These are phyloP conservation scores for Campylorhamphus procurvoides DNA, from an alignment of 2,113 vertebrate genomes.

Conservation along the genomic window DNA sequence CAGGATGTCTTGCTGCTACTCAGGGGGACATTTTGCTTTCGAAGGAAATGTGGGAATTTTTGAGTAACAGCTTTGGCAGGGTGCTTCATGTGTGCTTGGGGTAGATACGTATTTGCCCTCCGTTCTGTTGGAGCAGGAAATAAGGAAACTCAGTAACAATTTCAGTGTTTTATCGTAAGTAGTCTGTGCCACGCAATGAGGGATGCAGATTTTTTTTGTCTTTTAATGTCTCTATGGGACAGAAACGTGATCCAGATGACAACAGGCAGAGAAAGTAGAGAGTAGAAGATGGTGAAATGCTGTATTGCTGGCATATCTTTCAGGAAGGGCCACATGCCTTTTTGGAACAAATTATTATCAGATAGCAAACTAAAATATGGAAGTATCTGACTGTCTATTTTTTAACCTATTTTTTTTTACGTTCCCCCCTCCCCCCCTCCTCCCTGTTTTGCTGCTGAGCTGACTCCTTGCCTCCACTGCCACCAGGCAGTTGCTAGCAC, in stretches of 20 bases:
- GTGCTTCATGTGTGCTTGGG: background rate
- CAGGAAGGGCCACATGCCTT: background rate
- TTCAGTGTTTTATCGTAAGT: background rate
- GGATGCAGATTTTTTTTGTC: background rate
- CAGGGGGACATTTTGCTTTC: background rate
- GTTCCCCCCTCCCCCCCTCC: accelerated
- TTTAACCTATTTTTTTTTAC: too few relatives aligned
- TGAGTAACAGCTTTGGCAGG: background rate
- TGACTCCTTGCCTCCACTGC: background rate
- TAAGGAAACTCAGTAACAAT: background rate
- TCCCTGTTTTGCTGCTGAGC: background rate
- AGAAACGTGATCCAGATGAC: background rate
- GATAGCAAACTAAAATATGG: background rate
- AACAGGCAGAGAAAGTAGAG: background rate
- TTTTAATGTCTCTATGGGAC: background rate
- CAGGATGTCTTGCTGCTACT: background rate
- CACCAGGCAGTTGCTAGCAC: background rate
- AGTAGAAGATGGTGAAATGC: background rate
- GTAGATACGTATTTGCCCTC: background rate
- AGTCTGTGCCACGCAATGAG: background rate
- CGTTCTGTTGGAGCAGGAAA: background rate
- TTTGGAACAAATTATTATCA: background rate
- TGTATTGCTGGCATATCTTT: background rate
- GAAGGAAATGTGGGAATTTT: background rate
- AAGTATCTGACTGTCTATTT: background rate